Evolutionary conservation across 2,797 vertebrate species (phyloP).

Genomic region (Parambassis ranga): DNA sequence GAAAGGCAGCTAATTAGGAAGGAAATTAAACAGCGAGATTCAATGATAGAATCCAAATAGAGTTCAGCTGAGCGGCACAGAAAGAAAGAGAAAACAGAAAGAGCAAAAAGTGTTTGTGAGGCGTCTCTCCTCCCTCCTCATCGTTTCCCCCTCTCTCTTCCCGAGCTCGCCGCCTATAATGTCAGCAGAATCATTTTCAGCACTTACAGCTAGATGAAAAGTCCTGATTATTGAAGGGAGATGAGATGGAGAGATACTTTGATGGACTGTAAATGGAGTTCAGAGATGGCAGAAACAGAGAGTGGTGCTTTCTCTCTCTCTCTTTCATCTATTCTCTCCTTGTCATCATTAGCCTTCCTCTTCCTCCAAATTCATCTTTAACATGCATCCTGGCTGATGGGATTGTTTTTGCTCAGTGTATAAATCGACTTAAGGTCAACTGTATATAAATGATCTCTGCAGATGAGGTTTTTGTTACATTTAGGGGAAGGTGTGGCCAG

Average conservation of each 20-base stretch:
- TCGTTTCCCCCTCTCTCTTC: not conserved
- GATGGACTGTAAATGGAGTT: constrained; percentile 20
- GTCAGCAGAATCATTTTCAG: not conserved
- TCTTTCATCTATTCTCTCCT: not conserved
- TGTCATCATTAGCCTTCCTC: not conserved
- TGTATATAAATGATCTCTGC: constrained; percentile 5
- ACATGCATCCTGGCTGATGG: not conserved
- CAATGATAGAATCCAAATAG: constrained; percentile 56
- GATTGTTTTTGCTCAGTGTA: constrained; percentile 30
- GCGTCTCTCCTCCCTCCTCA: not conserved
- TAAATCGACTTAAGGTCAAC: constrained; percentile 33
- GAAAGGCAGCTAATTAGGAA: constrained; percentile 65
- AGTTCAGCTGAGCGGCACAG: constrained; percentile 44
- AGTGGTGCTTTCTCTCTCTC: not conserved
- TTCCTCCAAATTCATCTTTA: not conserved
- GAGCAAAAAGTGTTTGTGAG: not conserved
- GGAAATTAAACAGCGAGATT: constrained; percentile 59
- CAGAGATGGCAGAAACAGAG: not conserved
- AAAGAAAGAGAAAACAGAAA: constrained; percentile 48
- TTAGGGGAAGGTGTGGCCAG: not conserved
- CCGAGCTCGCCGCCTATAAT: not conserved
- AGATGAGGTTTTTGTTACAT: constrained; percentile 1
- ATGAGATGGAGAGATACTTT: constrained; percentile 19
- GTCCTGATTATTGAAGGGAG: constrained; percentile 2
- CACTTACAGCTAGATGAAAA: constrained; percentile 25